A percentile compares a stretch with the other conserved stretches of the same genome.
These are phyloP conservation scores for zebrafish (Danio rerio) DNA, from an alignment of 2,113 vertebrate species.

Conservation along the genomic window DNA sequence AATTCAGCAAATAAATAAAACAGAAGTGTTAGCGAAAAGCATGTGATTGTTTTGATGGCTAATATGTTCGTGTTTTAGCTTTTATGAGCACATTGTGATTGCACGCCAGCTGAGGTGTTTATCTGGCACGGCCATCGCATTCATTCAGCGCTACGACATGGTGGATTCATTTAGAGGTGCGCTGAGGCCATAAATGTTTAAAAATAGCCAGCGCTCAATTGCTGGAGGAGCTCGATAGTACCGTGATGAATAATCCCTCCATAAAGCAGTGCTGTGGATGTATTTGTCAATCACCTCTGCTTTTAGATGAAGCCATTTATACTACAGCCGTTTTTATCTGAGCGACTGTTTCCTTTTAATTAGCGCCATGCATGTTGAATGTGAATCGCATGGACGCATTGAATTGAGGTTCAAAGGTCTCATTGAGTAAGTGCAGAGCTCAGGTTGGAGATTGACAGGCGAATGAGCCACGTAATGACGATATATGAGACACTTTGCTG, in stretches of 20 bases:
- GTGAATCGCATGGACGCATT: conserved; percentile 15
- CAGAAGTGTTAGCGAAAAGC: background rate
- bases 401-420: conserved; percentile 21
- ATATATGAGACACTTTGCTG: background rate
- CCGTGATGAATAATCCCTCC: conserved; percentile 29
- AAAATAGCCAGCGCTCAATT: conserved; percentile 51
- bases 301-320: conserved; percentile 43
- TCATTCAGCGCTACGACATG: conserved; percentile 40
- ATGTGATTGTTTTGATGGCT: background rate
- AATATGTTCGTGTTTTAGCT: background rate
- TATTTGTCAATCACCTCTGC: conserved; percentile 47
- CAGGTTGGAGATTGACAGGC: background rate
- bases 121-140: conserved; percentile 41
- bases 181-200: conserved; percentile 47
- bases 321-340: conserved; percentile 17
- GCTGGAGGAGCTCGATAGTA: conserved; percentile 11
- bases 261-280: conserved; percentile 1
- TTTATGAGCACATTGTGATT: conserved; percentile 24
- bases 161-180: conserved; percentile 38
- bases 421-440: background rate
- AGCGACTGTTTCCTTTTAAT: conserved; percentile 24
- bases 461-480: background rate
- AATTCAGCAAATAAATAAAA: conserved; percentile 22
- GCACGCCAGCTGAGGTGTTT: conserved; percentile 40
- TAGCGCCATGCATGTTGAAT: background rate